Conservation (phyloP, 2,113 vertebrate genomes). For the Synchiropus splendidus region DNA sequence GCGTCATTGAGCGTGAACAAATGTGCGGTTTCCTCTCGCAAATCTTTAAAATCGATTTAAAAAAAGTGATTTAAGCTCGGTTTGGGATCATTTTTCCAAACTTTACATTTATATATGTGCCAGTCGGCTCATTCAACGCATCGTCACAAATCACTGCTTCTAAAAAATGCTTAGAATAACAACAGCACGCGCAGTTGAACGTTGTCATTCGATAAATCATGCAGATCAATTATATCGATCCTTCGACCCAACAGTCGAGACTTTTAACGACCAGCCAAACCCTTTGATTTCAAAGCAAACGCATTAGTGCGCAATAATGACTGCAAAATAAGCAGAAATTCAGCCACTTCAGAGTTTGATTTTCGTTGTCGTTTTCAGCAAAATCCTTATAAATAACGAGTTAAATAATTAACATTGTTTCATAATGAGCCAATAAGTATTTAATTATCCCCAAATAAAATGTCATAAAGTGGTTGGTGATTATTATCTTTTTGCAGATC, state of each 20-base stretch:
- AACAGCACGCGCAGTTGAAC: not conserved
- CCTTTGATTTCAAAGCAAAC: slow-evolving; percentile 23
- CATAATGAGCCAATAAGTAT: no score
- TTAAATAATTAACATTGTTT: no score
- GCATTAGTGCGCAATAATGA: slow-evolving; percentile 20
- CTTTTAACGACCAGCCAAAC: slow-evolving; percentile 20
- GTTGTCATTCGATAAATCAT: not conserved
- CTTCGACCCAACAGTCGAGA: slow-evolving; percentile 29
- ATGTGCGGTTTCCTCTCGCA: no score
- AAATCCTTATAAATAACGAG: not conserved
- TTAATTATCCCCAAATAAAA: no score
- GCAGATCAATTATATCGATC: slow-evolving; percentile 46
- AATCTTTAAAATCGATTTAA: no score
- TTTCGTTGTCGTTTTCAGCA: not conserved
- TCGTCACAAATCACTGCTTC: slow-evolving; percentile 15
- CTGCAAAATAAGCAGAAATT: not conserved
- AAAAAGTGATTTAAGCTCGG: no score
- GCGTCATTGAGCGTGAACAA: not conserved
- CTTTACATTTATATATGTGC: not conserved
- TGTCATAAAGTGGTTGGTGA: no score
- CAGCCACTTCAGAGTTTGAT: no score
- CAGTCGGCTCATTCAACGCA: slow-evolving; percentile 32
- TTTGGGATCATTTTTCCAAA: no score
- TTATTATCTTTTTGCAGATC: no score
- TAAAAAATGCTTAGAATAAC: slow-evolving; percentile 1